These are phyloP conservation scores for Drosophila paucipuncta DNA, from an alignment of 2,888 invertebrate genomes.

Conservation along the genomic window DNA sequence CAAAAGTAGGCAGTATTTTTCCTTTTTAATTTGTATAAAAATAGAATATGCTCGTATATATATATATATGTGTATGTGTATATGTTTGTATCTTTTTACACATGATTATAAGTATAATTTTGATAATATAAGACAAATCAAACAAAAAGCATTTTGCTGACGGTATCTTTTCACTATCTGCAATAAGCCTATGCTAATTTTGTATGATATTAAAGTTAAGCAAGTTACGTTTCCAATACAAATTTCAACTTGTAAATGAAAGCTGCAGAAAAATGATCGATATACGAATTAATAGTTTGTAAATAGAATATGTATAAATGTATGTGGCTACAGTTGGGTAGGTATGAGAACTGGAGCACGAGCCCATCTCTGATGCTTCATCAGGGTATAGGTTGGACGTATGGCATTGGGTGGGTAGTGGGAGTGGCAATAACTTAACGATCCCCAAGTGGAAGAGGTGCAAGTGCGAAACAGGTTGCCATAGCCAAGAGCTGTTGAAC, in stretches of 20 bases:
- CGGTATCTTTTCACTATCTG: background rate
- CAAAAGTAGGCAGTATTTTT: background rate
- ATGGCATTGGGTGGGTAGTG: conserved; percentile 31
- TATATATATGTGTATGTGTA: no score
- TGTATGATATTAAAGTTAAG: background rate
- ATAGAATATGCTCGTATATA: background rate
- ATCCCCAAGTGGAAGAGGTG: conserved; percentile 42
- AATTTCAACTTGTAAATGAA: background rate
- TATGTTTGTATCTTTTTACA: background rate
- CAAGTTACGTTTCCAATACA: background rate
- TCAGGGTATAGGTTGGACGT: conserved; percentile 5
- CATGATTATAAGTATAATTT: background rate
- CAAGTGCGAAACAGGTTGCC: conserved; percentile 31
- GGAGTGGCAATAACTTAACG: conserved; percentile 71
- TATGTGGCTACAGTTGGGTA: background rate
- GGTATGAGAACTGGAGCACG: conserved; percentile 6
- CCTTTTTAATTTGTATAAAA: background rate
- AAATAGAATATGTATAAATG: background rate
- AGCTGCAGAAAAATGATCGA: background rate
- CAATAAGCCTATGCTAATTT: background rate
- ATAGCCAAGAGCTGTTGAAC: conserved; percentile 12
- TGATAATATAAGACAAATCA: background rate
- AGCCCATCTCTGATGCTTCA: conserved; percentile 20
- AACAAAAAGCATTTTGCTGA: background rate
- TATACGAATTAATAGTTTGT: background rate